Percentiles rank a stretch among this genome's conserved stretches.
These are phyloP conservation scores for Eremophila alpestris DNA, from an alignment of 2,797 vertebrate species.

Conservation along the genomic window DNA sequence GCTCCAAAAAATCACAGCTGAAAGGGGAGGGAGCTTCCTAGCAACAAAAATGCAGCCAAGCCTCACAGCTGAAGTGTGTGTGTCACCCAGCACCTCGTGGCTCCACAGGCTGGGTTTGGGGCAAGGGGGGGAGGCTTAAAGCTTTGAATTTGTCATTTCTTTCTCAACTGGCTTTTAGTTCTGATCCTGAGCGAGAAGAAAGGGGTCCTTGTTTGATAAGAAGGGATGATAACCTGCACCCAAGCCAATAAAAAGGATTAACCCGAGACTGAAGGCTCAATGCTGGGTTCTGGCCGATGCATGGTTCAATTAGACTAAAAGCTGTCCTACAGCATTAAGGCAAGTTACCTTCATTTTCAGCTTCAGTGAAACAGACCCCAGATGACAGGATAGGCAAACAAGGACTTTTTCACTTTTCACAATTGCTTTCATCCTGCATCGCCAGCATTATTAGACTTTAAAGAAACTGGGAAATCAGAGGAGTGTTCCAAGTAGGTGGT, in stretches of 20 bases:
- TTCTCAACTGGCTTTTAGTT: conserved; percentile 60
- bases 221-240: conserved; percentile 60
- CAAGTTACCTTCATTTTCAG: conserved; percentile 62
- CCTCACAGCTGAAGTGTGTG: not conserved
- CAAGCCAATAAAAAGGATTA: conserved; percentile 67
- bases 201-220: conserved; percentile 70
- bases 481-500: conserved; percentile 59
- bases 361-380: conserved; percentile 60
- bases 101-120: not conserved
- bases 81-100: not conserved
- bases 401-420: conserved; percentile 60
- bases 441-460: conserved; percentile 63
- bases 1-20: conserved; percentile 40
- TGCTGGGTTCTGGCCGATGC: conserved; percentile 12
- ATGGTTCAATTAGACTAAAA: conserved; percentile 68
- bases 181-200: conserved; percentile 58
- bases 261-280: conserved; percentile 54
- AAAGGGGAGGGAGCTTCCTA: conserved; percentile 26
- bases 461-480: conserved; percentile 53
- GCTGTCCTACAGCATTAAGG: conserved; percentile 52
- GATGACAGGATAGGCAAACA: conserved; percentile 65
- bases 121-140: not conserved
- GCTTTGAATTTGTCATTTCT: conserved; percentile 66
- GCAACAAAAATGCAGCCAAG: not conserved
- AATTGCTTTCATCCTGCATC: conserved; percentile 63